Percentiles rank a stretch among this genome's conserved stretches.
phyloP scores from a whole-genome alignment of 2,797 vertebrate species.

The Xiphorhynchus erythropygius region DNA sequence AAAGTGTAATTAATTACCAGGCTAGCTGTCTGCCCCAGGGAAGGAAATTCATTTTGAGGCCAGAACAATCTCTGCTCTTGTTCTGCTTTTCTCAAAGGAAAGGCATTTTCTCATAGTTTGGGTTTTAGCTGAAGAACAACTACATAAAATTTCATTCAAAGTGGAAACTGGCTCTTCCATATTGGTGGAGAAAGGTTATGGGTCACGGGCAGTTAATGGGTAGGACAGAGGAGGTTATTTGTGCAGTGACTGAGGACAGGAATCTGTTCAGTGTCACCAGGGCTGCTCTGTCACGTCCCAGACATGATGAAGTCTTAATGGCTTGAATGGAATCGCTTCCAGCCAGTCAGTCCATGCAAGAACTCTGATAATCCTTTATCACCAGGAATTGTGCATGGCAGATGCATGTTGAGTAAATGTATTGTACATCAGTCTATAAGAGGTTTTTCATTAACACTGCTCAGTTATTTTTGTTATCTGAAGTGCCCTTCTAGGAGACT shows the following conservation, averaged over 20 bases:
- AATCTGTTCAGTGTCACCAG: background rate
- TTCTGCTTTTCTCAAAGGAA: slow-evolving; percentile 30
- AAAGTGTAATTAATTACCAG: slow-evolving; percentile 54
- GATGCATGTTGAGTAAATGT: background rate
- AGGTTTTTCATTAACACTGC: background rate
- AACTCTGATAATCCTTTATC: background rate
- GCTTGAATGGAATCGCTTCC: background rate
- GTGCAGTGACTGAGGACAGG: background rate
- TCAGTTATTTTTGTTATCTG: background rate
- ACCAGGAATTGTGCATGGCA: background rate
- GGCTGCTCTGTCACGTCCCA: background rate
- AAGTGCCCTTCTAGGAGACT: background rate
- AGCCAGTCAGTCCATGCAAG: background rate
- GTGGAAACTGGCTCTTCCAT: slow-evolving; percentile 7
- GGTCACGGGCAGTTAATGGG: background rate
- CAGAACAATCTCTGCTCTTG: slow-evolving; percentile 23
- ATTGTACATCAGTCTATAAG: background rate
- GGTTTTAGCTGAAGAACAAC: background rate
- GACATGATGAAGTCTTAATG: background rate
- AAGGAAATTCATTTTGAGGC: slow-evolving; percentile 31
- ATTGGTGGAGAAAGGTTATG: background rate
- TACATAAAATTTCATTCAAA: background rate
- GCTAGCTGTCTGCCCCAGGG: slow-evolving; percentile 4
- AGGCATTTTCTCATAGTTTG: slow-evolving; percentile 28
- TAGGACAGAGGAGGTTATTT: background rate